phyloP scores from a whole-genome alignment of 2,888 invertebrate species.

The Aproaerema taeniolella region DNA sequence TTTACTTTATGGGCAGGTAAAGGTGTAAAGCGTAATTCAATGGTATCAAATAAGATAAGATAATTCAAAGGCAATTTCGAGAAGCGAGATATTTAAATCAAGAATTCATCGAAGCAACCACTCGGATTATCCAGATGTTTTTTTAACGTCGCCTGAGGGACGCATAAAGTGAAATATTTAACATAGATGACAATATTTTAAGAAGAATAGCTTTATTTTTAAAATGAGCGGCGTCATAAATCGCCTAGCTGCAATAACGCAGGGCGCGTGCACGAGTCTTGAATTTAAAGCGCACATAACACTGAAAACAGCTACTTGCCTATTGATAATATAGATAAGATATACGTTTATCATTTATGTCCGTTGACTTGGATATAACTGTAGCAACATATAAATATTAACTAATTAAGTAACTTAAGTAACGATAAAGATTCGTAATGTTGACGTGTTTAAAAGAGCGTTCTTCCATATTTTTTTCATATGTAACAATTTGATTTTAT shows the following conservation, averaged over 20 bases:
- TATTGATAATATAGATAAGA: constrained; percentile 31
- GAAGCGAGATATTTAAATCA: no score
- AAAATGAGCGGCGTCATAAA: constrained; percentile 67
- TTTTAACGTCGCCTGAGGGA: constrained; percentile 60
- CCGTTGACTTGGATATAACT: no score
- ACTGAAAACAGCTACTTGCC: constrained; percentile 34
- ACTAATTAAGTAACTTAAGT: background rate
- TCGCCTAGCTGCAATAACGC: constrained; percentile 65
- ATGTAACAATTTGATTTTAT: no score
- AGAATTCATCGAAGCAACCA: constrained; percentile 46
- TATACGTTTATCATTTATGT: background rate
- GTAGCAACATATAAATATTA: no score
- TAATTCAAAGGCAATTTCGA: constrained; percentile 9
- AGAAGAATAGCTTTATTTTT: constrained; percentile 72
- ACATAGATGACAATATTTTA: constrained; percentile 74
- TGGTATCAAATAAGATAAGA: constrained; percentile 13
- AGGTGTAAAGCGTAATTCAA: constrained; percentile 3
- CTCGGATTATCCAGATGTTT: constrained; percentile 46
- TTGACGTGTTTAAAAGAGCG: background rate
- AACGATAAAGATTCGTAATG: background rate
- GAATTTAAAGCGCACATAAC: constrained; percentile 61
- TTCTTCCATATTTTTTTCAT: no score
- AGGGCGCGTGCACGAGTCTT: constrained; percentile 48
- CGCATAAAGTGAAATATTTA: constrained; percentile 72
- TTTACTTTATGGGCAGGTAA: no score